These are phyloP conservation scores for Cremastobaeus sp. DNA, from an alignment of 2,888 invertebrate genomes.

Conservation along the genomic window DNA sequence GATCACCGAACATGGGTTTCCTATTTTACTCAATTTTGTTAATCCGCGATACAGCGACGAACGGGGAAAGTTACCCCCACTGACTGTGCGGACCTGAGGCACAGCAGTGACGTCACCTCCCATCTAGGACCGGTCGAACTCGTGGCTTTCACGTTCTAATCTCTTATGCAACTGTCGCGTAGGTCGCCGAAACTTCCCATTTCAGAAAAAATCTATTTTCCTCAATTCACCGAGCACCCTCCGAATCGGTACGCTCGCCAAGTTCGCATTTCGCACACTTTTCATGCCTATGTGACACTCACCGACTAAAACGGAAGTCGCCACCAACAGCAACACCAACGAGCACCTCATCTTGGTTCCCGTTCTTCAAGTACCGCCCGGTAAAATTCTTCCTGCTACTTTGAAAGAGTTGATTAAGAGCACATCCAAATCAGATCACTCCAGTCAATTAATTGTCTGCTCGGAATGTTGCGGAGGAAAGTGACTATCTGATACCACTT, in stretches of 20 bases:
- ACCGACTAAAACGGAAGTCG: conserved; percentile 71
- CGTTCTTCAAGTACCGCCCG: conserved; percentile 20
- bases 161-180: conserved; percentile 76
- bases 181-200: conserved; percentile 45
- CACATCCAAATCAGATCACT: conserved; percentile 34
- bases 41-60: conserved; percentile 77
- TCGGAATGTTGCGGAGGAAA: no score
- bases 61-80: conserved; percentile 75
- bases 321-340: conserved; percentile 71
- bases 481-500: no score
- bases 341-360: conserved; percentile 73
- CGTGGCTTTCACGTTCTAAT: conserved; percentile 77
- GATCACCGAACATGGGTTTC: no score
- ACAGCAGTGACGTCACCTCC: conserved; percentile 74
- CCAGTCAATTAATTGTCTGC: no score
- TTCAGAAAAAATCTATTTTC: conserved; percentile 4
- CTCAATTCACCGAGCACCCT: conserved; percentile 16
- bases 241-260: not conserved
- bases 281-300: conserved; percentile 65
- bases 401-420: conserved; percentile 5
- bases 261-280: conserved; percentile 5
- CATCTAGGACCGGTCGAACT: conserved; percentile 72
- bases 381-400: conserved; percentile 5
- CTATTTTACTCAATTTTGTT: conserved; percentile 52
- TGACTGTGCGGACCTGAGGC: conserved; percentile 63